Conservation (phyloP, 2,113 vertebrate genomes). For the Talpa occidentalis region DNA sequence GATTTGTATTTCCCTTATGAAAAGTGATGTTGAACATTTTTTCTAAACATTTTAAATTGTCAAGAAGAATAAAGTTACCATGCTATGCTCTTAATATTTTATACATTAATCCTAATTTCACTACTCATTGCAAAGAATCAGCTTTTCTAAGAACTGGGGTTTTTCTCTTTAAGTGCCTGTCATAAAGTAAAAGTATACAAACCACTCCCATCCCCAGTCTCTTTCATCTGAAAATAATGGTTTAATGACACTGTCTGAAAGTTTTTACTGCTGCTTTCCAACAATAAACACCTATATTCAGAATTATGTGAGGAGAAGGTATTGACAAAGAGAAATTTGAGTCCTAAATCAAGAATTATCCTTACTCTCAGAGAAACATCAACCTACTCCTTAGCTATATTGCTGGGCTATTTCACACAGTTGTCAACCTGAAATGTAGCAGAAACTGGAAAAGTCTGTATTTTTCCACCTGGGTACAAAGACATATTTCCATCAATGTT, state of each 20-base stretch:
- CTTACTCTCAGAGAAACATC: not conserved
- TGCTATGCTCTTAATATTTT: not conserved
- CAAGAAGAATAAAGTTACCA: not conserved
- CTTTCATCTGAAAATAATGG: not conserved
- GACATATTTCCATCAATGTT: not conserved
- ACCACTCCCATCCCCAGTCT: not conserved
- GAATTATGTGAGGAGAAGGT: not conserved
- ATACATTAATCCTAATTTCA: not conserved
- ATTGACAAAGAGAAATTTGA: not conserved
- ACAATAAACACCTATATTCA: not conserved
- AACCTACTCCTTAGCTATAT: not conserved
- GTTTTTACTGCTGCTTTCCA: not conserved
- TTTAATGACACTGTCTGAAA: not conserved
- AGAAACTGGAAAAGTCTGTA: not conserved
- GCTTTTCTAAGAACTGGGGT: not conserved
- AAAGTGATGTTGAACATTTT: too few species aligned
- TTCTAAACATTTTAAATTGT: not conserved
- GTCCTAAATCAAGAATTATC: not conserved
- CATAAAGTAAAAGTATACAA: not conserved
- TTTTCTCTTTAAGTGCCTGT: not conserved
- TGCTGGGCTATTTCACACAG: not conserved
- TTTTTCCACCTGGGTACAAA: not conserved
- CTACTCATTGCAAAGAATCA: not conserved
- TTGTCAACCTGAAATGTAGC: not conserved
- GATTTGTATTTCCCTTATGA: too few species aligned